Percentiles rank a stretch among this genome's conserved stretches.
phyloP scores from a whole-genome alignment of 2,113 vertebrate genomes.

The Mesoclemmys tuberculata region DNA sequence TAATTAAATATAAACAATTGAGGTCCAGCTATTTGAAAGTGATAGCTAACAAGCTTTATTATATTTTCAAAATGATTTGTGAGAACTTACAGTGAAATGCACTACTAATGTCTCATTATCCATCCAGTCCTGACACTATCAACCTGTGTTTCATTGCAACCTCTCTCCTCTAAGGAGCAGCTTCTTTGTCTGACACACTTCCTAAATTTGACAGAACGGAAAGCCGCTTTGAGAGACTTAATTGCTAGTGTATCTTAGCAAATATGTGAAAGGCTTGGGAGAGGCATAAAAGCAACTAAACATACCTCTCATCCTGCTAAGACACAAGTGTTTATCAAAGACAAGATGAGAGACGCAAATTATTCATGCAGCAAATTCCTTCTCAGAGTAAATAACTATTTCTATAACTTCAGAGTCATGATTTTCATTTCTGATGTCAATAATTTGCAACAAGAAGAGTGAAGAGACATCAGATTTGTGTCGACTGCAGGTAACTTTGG shows the following conservation, averaged over 20 bases:
- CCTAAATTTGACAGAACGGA: background rate
- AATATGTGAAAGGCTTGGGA: background rate
- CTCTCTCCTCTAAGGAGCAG: background rate
- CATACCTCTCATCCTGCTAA: background rate
- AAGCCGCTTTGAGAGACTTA: background rate
- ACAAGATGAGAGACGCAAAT: background rate
- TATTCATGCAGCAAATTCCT: background rate
- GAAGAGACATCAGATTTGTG: background rate
- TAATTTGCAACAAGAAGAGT: background rate
- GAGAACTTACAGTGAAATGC: background rate
- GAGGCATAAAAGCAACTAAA: background rate
- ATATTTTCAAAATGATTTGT: background rate
- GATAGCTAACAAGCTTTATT: background rate
- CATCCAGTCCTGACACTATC: background rate
- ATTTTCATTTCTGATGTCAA: background rate
- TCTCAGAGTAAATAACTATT: background rate
- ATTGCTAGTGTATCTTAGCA: background rate
- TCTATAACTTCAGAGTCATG: background rate
- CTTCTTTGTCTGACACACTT: background rate
- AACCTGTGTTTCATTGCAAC: background rate
- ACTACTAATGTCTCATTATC: background rate
- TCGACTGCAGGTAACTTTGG: background rate
- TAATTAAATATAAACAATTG: slow-evolving; percentile 52
- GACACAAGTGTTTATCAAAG: background rate
- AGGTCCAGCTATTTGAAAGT: slow-evolving; percentile 35